These are phyloP conservation scores for Riparia riparia DNA, from an alignment of 2,113 vertebrate genomes.

Conservation along the genomic window DNA sequence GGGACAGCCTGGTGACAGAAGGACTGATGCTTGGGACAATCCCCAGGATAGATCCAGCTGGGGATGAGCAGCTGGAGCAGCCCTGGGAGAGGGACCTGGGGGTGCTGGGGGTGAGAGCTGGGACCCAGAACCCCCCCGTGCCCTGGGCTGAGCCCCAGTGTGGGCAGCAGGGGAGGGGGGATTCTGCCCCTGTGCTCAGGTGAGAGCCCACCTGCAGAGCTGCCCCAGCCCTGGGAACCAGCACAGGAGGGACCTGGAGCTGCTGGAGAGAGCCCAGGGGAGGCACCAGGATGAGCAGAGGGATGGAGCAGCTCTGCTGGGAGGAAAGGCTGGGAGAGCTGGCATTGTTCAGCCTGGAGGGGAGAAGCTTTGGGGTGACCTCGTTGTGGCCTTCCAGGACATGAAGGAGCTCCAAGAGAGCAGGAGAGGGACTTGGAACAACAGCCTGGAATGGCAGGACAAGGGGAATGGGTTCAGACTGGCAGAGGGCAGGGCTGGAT, in stretches of 20 bases:
- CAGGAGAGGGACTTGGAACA: too few species aligned
- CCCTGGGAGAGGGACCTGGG: neutral
- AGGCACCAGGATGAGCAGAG: neutral
- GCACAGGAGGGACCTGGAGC: neutral
- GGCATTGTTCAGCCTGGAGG: too few species aligned
- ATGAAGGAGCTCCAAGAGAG: too few species aligned
- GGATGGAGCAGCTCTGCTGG: neutral
- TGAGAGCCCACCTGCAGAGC: neutral
- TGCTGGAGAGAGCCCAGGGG: neutral
- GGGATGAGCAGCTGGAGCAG: neutral
- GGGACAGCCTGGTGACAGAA: neutral
- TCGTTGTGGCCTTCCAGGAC: too few species aligned
- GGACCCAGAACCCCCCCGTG: neutral
- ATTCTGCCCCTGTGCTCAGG: neutral
- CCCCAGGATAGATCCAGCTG: neutral
- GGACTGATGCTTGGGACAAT: neutral
- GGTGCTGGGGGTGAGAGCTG: neutral
- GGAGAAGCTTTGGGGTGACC: too few species aligned
- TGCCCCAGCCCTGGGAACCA: neutral
- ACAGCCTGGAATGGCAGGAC: neutral
- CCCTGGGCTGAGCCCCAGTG: neutral
- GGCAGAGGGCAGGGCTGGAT: accelerated
- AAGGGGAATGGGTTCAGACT: neutral
- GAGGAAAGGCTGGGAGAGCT: too few species aligned
- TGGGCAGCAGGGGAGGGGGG: neutral